Evolutionary conservation across 2,888 invertebrate genomes (phyloP), one percentile per base, ranked within the genome.

Genomic region (Caenorhabditis virilis): DNA sequence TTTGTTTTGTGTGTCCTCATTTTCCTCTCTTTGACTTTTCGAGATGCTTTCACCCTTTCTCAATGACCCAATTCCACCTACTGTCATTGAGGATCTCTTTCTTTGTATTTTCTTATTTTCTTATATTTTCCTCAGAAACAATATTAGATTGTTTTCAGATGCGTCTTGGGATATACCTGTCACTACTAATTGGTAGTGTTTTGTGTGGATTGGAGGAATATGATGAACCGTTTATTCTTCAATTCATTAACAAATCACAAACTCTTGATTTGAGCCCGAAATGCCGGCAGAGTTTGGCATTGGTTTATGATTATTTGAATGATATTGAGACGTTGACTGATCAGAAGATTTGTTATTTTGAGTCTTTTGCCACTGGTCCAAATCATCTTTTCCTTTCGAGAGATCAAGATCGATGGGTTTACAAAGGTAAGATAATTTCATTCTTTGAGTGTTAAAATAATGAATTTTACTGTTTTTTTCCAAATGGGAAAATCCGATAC

Each of bases 361-460:
- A 80, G 57, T 76, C 81, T 2, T 81, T 74, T 47, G 76, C 72
- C 13, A 77, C 77, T 20, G 76, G 76, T 9, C 74, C 70, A 18
- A 67, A 70, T n/a, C 55, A 67, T 23, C 42, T 71, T 22, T 76
- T 74, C 60, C 57, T 72, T 2, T 69, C 69, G 4, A 59, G 77
- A 23, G 78, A 78, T 46, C 80, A 80, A 42, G 82, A 82, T 48
- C 69, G 82, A 59, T 82, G 82, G 82, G 76, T 82, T 33, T 82
- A 77, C 60, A 65, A 62, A 70, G 50, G 78, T 78, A 9, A n/a
- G n/a, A n/a, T n/a, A n/a, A n/a, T n/a, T n/a, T n/a, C n/a, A n/a
- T n/a, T n/a, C n/a, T n/a, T n/a, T n/a, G n/a, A n/a, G n/a, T n/a
- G n/a, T n/a, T n/a, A n/a, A n/a, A n/a, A n/a, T n/a, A n/a, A n/a